Base-by-base conservation (phyloP, 2,888 invertebrate species). In the Leucophora obtusa region DNA sequence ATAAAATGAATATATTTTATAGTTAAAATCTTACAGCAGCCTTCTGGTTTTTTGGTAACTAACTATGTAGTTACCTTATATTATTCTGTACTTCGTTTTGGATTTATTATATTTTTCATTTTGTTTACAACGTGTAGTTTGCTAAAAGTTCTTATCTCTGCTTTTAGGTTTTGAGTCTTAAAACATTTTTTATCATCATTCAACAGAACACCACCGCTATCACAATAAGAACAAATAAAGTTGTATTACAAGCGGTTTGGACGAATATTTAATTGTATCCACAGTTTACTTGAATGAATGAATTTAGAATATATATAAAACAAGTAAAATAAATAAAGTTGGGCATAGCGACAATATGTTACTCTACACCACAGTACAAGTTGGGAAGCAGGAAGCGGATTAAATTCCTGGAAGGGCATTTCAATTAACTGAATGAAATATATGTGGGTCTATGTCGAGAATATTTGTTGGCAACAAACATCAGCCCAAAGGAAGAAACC, bases 41-140 rank as follows among this genome's bases (percentile, higher is more conserved):
- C 54, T 54, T 54, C 14, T 33, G 33, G 24, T 24, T 56, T 54
- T 24, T 56, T 56, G 24, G 15, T 24, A 18, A 15, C 28, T 28
- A 28, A 28, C 28, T 28, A n/a, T n/a, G n/a, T n/a, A 28, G 28
- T 28, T 28, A 28, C 28, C 11, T 59, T 11, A 35, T 38, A n/a
- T 35, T 18, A 38, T 59, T 1, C 10, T 10, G 9, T 17, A 3
- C 33, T 38, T 33, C 24, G n/a, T 56, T 28, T 33, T 9, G 3
- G 15, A n/a, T 56, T 59, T 18, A 33, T 59, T 15, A 7, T 58
- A 33, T 8, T 33, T 17, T 17, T 11, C n/a, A n/a, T 56, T n/a
- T 59, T 33, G 35, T 59, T 58, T 58, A 33, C 18, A 59, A 59
- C 38, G 18, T 59, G 38, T 59, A 38, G 58, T 59, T 59, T 59